Base-by-base conservation (phyloP, 2,113 vertebrate species). In the human (Homo sapiens) region DNA sequence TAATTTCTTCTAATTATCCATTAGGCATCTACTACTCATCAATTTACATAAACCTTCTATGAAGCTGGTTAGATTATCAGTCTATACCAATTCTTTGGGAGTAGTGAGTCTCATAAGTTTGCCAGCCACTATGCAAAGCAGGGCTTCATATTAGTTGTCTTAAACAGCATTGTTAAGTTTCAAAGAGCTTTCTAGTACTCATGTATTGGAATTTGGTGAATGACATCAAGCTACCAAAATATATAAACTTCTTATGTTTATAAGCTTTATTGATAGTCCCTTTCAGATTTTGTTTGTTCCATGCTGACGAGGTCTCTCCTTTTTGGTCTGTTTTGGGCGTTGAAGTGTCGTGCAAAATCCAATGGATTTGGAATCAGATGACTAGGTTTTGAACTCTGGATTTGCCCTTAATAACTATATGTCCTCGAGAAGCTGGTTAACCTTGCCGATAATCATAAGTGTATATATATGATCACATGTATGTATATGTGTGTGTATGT, bases 141-240 rank as follows among this genome's bases (percentile, higher is more conserved):
- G 17, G 35, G 20, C 23, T 92, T 94, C 55, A 73, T 20, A 76
- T 89, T 64, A 84, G 38, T 89, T 73, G 50, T 30, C 32, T 61
- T 91, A 52, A 93, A 81, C 17, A 90, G 43, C 40, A 83, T 82
- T 92, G 89, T 87, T 78, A 84, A 89, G 27, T 48, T 93, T 45
- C 35, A 94, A 92, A 94, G 70, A 79, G 35, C 35, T 83, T 59
- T 92, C 27, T 66, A 40, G 38, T 85, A 0, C 61, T 6, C 22
- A 30, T 45, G 20, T 38, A 81, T 61, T 85, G 70, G 38, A 22
- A 86, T 66, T 75, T 85, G 27, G 45, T 68, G 38, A 66, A 85
- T 35, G 72, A 92, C 57, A 70, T 32, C 6, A 75, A 89, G 50
- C 30, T 84, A 70, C 93, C 27, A 90, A 75, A 30, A 85, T 75